Evolutionary conservation across 2,888 invertebrate species (phyloP).

Genomic region (Bursaphelenchus okinawaensis): DNA sequence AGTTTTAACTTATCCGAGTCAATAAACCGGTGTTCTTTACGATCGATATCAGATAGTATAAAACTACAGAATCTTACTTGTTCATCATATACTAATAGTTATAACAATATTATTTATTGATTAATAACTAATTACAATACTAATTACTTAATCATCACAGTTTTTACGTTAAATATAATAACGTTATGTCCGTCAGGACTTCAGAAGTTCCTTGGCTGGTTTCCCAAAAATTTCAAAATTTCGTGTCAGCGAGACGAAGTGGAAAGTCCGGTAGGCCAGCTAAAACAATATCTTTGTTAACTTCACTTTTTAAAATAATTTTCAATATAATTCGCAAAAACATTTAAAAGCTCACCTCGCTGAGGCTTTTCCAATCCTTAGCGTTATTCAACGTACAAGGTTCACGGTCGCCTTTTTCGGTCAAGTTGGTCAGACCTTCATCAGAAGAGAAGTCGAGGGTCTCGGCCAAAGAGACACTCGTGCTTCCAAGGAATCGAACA

Average conservation of each 20-base stretch:
- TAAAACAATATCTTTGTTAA: too few relatives aligned
- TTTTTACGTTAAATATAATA: too few relatives aligned
- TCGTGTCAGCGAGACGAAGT: neutral
- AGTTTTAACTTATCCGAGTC: neutral
- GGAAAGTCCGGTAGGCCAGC: slow-evolving; percentile 6
- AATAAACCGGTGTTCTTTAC: neutral
- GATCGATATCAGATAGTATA: too few relatives aligned
- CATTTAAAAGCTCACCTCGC: slow-evolving; percentile 2
- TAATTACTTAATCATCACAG: too few relatives aligned
- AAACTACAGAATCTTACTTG: too few relatives aligned
- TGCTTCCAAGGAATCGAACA: slow-evolving; percentile 1
- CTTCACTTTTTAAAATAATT: too few relatives aligned
- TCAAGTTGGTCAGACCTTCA: neutral
- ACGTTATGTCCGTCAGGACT: too few relatives aligned
- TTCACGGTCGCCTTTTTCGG: neutral
- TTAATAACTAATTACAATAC: too few relatives aligned
- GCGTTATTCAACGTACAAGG: neutral
- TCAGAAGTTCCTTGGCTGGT: too few relatives aligned
- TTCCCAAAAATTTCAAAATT: slow-evolving; percentile 1
- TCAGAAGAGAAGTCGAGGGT: neutral
- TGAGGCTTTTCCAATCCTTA: slow-evolving; percentile 1
- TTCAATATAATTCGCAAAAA: too few relatives aligned
- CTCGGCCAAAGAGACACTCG: neutral
- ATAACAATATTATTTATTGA: too few relatives aligned
- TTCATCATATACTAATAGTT: too few relatives aligned